phyloP scores from a whole-genome alignment of 2,888 invertebrate species.

The Colletes collaris region DNA sequence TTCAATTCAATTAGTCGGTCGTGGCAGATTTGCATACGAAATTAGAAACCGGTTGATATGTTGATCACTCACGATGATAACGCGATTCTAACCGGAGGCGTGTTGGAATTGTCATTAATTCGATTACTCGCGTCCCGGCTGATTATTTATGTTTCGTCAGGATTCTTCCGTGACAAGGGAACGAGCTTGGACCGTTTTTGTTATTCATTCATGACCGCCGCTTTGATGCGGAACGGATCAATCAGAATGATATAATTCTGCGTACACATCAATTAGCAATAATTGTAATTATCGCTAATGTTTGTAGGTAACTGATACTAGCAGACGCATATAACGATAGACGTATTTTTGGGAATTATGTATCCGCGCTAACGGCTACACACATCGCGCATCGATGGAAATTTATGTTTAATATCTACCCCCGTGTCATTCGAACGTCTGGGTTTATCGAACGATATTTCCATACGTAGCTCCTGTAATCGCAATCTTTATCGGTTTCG shows the following conservation, averaged over 20 bases:
- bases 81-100: slow-evolving; percentile 49
- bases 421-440: slow-evolving; percentile 12
- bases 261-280: slow-evolving; percentile 55
- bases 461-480: not conserved
- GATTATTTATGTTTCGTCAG: slow-evolving; percentile 56
- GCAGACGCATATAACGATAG: slow-evolving; percentile 20
- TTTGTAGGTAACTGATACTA: slow-evolving; percentile 42
- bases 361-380: slow-evolving; percentile 33
- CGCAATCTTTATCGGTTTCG: not conserved
- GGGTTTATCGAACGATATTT: slow-evolving; percentile 9
- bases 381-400: slow-evolving; percentile 29
- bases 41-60: slow-evolving; percentile 60
- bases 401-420: slow-evolving; percentile 36
- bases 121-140: slow-evolving; percentile 42
- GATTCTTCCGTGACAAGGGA: slow-evolving; percentile 47
- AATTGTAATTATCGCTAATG: slow-evolving; percentile 58
- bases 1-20: slow-evolving; percentile 55
- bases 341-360: slow-evolving; percentile 55
- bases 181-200: slow-evolving; percentile 38
- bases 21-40: slow-evolving; percentile 58
- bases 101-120: slow-evolving; percentile 54
- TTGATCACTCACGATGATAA: slow-evolving; percentile 54
- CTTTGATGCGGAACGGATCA: slow-evolving; percentile 54
- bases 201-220: slow-evolving; percentile 53
- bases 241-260: slow-evolving; percentile 58